These are phyloP conservation scores for Aphelenchoides fujianensis DNA, from an alignment of 1,140 invertebrate genomes.

Conservation along the genomic window DNA sequence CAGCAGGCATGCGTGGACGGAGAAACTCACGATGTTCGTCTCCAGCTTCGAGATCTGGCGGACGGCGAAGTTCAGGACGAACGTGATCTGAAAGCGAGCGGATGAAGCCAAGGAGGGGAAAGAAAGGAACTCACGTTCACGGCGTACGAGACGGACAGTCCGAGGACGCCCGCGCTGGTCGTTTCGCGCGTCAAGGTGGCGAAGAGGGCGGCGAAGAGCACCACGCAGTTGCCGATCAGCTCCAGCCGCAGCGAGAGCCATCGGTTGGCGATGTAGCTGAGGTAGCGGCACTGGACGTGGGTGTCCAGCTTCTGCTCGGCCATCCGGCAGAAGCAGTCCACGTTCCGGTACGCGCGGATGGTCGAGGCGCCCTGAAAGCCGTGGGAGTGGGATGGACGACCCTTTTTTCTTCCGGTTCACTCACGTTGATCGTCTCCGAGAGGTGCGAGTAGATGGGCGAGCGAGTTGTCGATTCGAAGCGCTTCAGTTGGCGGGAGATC, in stretches of 20 bases:
- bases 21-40: conserved; percentile 98
- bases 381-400: too few relatives aligned
- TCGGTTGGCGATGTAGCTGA: conserved; percentile 58
- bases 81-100: conserved; percentile 60
- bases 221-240: conserved; percentile 66
- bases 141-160: conserved; percentile 63
- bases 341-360: conserved; percentile 67
- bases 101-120: conserved; percentile 58
- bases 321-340: conserved; percentile 65
- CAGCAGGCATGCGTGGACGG: too few relatives aligned
- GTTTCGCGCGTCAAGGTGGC: conserved; percentile 54
- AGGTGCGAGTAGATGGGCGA: conserved; percentile 68
- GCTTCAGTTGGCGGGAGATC: conserved; percentile 67
- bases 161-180: conserved; percentile 63
- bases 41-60: conserved; percentile 91
- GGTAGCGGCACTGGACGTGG: conserved; percentile 64
- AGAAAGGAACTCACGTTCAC: conserved; percentile 63
- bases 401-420: conserved; percentile 62
- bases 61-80: conserved; percentile 79
- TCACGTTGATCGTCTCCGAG: conserved; percentile 65
- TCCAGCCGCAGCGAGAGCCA: conserved; percentile 67
- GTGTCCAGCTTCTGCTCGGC: conserved; percentile 65
- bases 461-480: conserved; percentile 66
- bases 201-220: conserved; percentile 67
- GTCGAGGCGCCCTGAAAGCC: conserved; percentile 64